Evolutionary conservation across 2,888 invertebrate species (phyloP).

Genomic region (Lapara coniferarum): DNA sequence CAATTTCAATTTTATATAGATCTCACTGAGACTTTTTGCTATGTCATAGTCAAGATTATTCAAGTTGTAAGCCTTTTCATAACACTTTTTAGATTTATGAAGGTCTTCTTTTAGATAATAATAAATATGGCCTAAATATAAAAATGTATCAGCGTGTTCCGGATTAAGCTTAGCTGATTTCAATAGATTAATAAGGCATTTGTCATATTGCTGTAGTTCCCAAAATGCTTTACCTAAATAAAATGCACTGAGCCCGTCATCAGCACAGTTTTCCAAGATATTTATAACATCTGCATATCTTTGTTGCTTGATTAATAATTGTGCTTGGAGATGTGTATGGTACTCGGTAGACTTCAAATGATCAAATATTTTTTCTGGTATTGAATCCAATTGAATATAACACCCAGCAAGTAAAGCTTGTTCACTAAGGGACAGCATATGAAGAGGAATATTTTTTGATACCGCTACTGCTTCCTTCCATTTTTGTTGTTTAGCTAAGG

Average conservation of each 20-base stretch:
- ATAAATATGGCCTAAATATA: constrained; percentile 91
- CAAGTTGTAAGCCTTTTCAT: constrained; percentile 91
- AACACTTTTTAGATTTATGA: constrained; percentile 91
- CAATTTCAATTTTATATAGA: constrained; percentile 87
- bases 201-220: constrained; percentile 82
- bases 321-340: constrained; percentile 74
- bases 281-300: constrained; percentile 82
- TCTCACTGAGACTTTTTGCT: constrained; percentile 89
- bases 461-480: constrained; percentile 75
- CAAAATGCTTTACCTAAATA: constrained; percentile 85
- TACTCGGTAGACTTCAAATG: constrained; percentile 57
- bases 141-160: constrained; percentile 89
- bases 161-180: constrained; percentile 89
- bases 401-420: constrained; percentile 65
- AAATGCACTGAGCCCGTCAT: constrained; percentile 80
- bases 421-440: constrained; percentile 54
- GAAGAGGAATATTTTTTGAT: constrained; percentile 57
- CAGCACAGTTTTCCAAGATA: constrained; percentile 70
- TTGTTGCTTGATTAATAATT: constrained; percentile 75
- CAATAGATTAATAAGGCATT: constrained; percentile 85
- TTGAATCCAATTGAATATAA: constrained; percentile 63
- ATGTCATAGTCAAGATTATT: constrained; percentile 87
- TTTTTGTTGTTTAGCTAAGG: constrained; percentile 75
- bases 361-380: constrained; percentile 55
- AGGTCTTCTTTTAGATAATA: constrained; percentile 84